Percentiles rank a stretch among this genome's conserved stretches.
phyloP scores from a whole-genome alignment of 2,888 invertebrate species.

The Keiferia lycopersicella region DNA sequence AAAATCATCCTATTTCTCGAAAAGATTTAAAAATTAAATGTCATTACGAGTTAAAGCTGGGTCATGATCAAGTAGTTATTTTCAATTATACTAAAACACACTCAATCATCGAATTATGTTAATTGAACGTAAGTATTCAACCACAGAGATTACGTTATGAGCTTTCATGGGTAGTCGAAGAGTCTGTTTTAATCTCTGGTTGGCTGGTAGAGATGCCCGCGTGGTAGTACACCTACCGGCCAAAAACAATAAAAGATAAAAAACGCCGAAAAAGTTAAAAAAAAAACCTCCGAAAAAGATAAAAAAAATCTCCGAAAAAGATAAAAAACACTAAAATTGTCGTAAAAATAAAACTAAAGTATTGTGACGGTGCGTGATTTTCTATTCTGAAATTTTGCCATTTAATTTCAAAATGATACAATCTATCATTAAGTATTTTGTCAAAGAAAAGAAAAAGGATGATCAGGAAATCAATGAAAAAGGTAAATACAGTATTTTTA shows the following conservation, averaged over 20 bases:
- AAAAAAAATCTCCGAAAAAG: too few species aligned
- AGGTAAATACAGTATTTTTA: background rate
- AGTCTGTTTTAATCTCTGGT: too few species aligned
- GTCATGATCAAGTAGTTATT: background rate
- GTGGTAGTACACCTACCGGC: too few species aligned
- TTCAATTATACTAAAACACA: background rate
- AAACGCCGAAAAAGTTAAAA: too few species aligned
- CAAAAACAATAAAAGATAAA: too few species aligned
- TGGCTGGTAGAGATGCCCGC: too few species aligned
- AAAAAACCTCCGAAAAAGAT: too few species aligned
- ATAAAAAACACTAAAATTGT: too few species aligned
- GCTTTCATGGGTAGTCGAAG: background rate
- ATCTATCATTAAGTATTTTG: background rate
- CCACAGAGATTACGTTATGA: slow-evolving; percentile 10
- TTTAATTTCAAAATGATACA: background rate
- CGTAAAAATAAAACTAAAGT: background rate
- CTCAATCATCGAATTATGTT: background rate
- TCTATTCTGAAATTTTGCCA: background rate
- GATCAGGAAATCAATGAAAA: background rate
- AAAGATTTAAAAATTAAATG: background rate
- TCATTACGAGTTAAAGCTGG: background rate
- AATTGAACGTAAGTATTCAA: background rate
- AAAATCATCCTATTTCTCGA: background rate
- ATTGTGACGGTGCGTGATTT: background rate
- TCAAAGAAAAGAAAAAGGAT: background rate